A percentile compares a stretch with the other conserved stretches of the same genome.
phyloP scores from a whole-genome alignment of 92 coral and sea anemone genomes.

The Zoanthus solanderi region DNA sequence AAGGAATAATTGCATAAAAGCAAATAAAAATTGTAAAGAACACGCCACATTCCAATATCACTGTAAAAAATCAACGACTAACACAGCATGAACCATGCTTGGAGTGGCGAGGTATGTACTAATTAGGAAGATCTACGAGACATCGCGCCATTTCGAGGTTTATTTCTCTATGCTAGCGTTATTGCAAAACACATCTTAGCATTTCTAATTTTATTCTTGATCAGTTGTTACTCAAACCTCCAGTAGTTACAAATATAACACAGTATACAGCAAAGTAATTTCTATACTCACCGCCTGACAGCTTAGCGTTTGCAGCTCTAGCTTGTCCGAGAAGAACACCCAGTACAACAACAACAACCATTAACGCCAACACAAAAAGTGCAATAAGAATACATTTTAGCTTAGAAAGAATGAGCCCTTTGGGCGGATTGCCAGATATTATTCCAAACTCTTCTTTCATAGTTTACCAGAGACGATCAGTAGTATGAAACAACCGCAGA shows the following conservation, averaged over 20 bases:
- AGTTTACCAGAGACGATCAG: neutral
- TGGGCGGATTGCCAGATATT: conserved; percentile 3
- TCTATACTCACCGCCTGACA: neutral
- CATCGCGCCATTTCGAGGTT: neutral
- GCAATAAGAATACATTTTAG: conserved; percentile 27
- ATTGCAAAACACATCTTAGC: neutral
- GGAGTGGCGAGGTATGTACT: neutral
- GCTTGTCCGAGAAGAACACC: conserved; percentile 28
- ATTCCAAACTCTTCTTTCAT: conserved; percentile 21
- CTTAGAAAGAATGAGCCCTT: conserved; percentile 5
- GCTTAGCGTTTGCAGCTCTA: neutral
- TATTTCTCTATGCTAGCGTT: neutral
- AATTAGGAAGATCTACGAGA: neutral
- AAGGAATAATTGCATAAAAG: too few relatives aligned
- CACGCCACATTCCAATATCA: conserved; percentile 7
- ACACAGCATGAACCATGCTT: too few relatives aligned
- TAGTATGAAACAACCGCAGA: neutral
- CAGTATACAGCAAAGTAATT: too few relatives aligned
- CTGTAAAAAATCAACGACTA: neutral
- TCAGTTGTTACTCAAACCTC: neutral
- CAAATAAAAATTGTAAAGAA: too few relatives aligned
- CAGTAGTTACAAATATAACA: too few relatives aligned
- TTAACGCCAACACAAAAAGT: neutral
- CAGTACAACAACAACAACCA: conserved; percentile 18
- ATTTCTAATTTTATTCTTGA: neutral